Evolutionary conservation across 2,888 invertebrate genomes (phyloP).

Genomic region (Drosophila mulleri): DNA sequence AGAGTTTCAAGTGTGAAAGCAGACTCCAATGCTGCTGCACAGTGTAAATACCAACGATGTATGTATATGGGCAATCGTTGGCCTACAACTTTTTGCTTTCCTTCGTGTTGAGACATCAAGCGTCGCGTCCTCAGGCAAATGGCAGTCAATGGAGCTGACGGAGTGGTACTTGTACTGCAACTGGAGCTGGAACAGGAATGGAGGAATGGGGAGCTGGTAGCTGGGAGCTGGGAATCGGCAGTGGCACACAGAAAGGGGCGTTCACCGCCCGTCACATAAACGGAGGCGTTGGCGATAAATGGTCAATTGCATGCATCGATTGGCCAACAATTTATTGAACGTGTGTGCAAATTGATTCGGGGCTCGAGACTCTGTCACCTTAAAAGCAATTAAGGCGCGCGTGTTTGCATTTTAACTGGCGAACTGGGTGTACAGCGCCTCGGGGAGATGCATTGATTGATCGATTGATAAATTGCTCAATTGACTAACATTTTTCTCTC

Average conservation of each 20-base stretch:
- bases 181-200: too few species aligned
- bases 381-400: constrained; percentile 6
- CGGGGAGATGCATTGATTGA: constrained; percentile 21
- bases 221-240: background rate
- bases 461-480: constrained; percentile 9
- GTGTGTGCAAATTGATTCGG: constrained; percentile 19
- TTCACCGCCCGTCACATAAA: constrained; percentile 10
- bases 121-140: constrained; percentile 41
- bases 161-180: background rate
- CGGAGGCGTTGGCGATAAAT: constrained; percentile 7
- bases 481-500: background rate
- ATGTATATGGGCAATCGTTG: constrained; percentile 33
- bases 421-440: constrained; percentile 32
- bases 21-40: constrained; percentile 18
- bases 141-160: constrained; percentile 11
- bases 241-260: constrained; percentile 21
- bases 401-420: constrained; percentile 26
- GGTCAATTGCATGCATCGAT: constrained; percentile 16
- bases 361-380: background rate
- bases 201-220: constrained; percentile 8
- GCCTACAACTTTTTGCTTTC: constrained; percentile 24
- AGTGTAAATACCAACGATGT: constrained; percentile 41
- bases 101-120: constrained; percentile 3
- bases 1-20: too few species aligned
- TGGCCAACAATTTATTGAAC: constrained; percentile 10